Percentiles rank a stretch among this genome's conserved stretches.
phyloP scores from a whole-genome alignment of 2,888 invertebrate species.

The Branchellion lobata region DNA sequence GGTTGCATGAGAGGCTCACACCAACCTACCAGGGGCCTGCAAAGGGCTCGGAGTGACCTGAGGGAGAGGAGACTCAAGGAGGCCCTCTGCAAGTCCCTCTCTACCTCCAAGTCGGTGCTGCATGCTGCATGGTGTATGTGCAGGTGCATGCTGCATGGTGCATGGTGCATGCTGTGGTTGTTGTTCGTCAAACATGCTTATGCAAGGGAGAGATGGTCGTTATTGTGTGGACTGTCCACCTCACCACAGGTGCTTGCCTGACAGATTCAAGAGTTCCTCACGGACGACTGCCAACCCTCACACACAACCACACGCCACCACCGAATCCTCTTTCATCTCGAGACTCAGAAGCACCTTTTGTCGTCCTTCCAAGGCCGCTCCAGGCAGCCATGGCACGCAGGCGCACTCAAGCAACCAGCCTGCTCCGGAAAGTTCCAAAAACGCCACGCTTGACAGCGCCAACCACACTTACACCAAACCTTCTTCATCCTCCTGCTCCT shows the following conservation, averaged over 20 bases:
- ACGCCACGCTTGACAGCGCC: constrained; percentile 10
- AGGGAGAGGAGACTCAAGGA: constrained; percentile 23
- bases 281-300: too few relatives aligned
- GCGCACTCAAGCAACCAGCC: background rate
- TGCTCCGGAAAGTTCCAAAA: background rate
- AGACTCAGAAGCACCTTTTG: background rate
- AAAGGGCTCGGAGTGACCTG: constrained; percentile 25
- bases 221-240: too few relatives aligned
- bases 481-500: background rate
- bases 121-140: background rate
- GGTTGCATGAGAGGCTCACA: too few relatives aligned
- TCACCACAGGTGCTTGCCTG: constrained; percentile 9
- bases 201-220: constrained; percentile 17
- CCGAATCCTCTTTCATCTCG: background rate
- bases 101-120: constrained; percentile 13
- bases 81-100: constrained; percentile 28
- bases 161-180: background rate
- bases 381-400: too few relatives aligned
- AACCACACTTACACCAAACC: constrained; percentile 16
- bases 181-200: background rate
- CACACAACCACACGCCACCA: background rate
- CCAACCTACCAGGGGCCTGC: constrained; percentile 19
- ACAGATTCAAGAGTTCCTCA: background rate
- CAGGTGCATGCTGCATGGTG: background rate
- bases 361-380: background rate